Evolutionary conservation across 2,888 invertebrate species (phyloP).

Genomic region (Eilema caniola): DNA sequence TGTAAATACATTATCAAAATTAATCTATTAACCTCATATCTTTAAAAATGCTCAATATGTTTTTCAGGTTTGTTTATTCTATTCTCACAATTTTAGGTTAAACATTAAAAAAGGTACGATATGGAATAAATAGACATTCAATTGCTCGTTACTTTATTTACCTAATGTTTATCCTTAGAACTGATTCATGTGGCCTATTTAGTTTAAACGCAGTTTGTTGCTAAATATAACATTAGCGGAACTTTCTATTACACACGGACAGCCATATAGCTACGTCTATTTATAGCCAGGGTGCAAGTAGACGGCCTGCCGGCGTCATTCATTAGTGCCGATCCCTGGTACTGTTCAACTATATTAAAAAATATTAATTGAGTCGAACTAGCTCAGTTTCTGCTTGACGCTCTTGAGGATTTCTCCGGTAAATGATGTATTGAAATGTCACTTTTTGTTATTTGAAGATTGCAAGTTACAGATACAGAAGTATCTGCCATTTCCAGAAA

Average conservation of each 20-base stretch:
- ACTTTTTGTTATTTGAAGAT: not conserved
- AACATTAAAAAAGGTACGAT: not conserved
- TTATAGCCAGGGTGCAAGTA: conserved; percentile 22
- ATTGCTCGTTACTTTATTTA: conserved; percentile 4
- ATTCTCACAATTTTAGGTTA: not conserved
- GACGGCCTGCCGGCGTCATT: conserved; percentile 38
- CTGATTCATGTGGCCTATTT: conserved; percentile 14
- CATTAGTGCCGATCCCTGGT: conserved; percentile 13
- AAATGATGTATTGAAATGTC: not conserved
- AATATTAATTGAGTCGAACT: not conserved
- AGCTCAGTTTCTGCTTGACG: not conserved
- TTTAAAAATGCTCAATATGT: not conserved
- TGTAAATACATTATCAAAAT: too few species aligned
- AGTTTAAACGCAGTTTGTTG: conserved; percentile 14
- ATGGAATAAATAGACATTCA: not conserved
- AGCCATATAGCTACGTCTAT: conserved; percentile 15
- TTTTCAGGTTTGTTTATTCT: not conserved
- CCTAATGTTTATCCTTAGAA: conserved; percentile 7
- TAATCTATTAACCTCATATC: too few species aligned
- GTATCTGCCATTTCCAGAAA: not conserved
- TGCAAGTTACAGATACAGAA: too few species aligned
- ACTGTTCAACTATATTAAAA: not conserved
- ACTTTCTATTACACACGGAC: conserved; percentile 39
- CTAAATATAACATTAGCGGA: conserved; percentile 39
- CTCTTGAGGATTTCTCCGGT: not conserved